These are phyloP conservation scores for Tillus elongatus DNA, from an alignment of 2,888 invertebrate species.

Conservation along the genomic window DNA sequence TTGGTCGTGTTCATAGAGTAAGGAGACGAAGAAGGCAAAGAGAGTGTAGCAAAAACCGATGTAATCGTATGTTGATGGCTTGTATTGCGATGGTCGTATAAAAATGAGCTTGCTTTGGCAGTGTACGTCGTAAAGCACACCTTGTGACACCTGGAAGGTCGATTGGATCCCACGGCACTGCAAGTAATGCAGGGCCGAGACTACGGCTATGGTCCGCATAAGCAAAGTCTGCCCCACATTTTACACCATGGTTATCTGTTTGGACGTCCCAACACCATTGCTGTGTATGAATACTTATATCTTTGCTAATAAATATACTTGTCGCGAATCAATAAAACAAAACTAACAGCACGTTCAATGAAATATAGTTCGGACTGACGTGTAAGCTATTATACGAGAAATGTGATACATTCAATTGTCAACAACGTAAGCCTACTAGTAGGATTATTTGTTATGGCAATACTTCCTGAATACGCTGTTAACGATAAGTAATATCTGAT, in stretches of 20 bases:
- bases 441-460: too few relatives aligned
- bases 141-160: constrained; percentile 35
- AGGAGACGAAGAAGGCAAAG: too few relatives aligned
- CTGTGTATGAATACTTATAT: background rate
- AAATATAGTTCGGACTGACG: too few relatives aligned
- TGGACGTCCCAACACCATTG: constrained; percentile 9
- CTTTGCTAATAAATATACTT: background rate
- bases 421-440: too few relatives aligned
- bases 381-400: too few relatives aligned
- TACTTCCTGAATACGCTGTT: too few relatives aligned
- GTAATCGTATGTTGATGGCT: constrained; percentile 36
- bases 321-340: background rate
- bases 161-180: constrained; percentile 30
- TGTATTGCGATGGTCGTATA: constrained; percentile 30
- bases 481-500: too few relatives aligned
- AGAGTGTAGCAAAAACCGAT: constrained; percentile 38
- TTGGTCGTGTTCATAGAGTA: too few relatives aligned
- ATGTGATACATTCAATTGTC: too few relatives aligned
- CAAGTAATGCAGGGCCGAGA: too few relatives aligned
- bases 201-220: too few relatives aligned
- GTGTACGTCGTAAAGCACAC: constrained; percentile 34
- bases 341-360: too few relatives aligned
- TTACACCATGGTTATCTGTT: constrained; percentile 29
- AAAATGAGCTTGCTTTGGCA: constrained; percentile 35
- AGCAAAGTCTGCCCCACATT: constrained; percentile 34